A percentile compares a stretch with the other conserved stretches of the same genome.
Evolutionary conservation across 2,797 vertebrate species (phyloP).

Genomic region (Cossypha dichroa): DNA sequence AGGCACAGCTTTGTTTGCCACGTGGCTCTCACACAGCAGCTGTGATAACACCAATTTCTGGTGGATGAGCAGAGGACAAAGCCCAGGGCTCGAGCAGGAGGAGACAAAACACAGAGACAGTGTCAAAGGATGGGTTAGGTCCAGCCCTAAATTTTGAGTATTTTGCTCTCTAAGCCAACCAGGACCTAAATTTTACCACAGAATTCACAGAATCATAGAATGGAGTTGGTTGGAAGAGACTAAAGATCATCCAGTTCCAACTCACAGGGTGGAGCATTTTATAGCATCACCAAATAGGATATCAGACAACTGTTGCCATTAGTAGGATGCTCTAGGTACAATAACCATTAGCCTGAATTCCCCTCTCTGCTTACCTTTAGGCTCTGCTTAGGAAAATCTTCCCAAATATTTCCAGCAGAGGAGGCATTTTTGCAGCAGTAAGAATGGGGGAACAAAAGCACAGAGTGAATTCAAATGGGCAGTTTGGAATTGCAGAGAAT

Average conservation of each 20-base stretch:
- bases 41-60: accelerated
- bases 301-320: neutral
- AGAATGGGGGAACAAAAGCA: neutral
- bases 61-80: neutral
- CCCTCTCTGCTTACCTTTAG: neutral
- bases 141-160: neutral
- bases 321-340: neutral
- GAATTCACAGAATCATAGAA: neutral
- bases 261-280: neutral
- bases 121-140: accelerated
- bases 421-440: neutral
- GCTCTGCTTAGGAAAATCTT: neutral
- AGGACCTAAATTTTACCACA: neutral
- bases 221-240: neutral
- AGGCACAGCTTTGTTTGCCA: neutral
- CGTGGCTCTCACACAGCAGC: accelerated
- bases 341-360: accelerated
- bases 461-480: neutral
- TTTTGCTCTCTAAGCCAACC: neutral
- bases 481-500: neutral
- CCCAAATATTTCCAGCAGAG: neutral
- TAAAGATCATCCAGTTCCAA: neutral
- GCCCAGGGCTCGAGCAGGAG: accelerated
- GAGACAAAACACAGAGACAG: neutral
- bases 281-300: neutral